A percentile compares a stretch with the other conserved stretches of the same genome.
These are phyloP conservation scores for Lepeophtheirus nordmannii DNA, from an alignment of 2,888 invertebrate genomes.

Conservation along the genomic window DNA sequence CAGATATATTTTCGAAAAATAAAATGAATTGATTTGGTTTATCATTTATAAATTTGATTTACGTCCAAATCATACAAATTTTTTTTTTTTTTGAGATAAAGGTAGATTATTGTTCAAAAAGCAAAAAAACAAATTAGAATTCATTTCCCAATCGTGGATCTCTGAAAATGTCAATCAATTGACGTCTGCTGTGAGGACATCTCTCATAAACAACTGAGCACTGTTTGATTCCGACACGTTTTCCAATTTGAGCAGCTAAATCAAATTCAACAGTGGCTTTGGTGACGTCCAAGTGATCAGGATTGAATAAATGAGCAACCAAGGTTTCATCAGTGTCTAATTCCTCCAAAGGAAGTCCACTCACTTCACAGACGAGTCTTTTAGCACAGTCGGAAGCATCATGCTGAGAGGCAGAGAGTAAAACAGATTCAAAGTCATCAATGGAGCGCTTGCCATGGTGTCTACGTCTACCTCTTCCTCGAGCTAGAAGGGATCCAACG, in stretches of 20 bases:
- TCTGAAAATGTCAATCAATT: slow-evolving; percentile 8
- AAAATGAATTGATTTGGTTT: too few species aligned
- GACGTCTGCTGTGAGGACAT: slow-evolving; percentile 1
- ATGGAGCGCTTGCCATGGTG: not conserved
- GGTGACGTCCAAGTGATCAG: slow-evolving; percentile 12
- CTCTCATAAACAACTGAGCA: slow-evolving; percentile 8
- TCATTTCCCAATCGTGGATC: not conserved
- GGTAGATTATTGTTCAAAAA: too few species aligned
- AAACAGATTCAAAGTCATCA: not conserved
- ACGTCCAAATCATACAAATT: too few species aligned
- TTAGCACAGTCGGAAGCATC: slow-evolving; percentile 19
- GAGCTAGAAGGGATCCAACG: not conserved
- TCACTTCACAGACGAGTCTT: slow-evolving; percentile 15
- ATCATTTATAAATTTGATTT: too few species aligned
- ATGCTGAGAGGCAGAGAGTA: not conserved
- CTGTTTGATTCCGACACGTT: slow-evolving; percentile 7
- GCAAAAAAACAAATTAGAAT: too few species aligned
- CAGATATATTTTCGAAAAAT: too few species aligned
- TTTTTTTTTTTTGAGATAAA: too few species aligned
- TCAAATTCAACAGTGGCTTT: slow-evolving; percentile 18
- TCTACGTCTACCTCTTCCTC: not conserved
- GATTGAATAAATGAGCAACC: slow-evolving; percentile 1
- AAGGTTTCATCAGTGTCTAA: not conserved
- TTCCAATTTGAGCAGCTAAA: slow-evolving; percentile 18
- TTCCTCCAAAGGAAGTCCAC: not conserved